phyloP scores from a whole-genome alignment of 2,113 vertebrate genomes.

The Dromaius novaehollandiae region DNA sequence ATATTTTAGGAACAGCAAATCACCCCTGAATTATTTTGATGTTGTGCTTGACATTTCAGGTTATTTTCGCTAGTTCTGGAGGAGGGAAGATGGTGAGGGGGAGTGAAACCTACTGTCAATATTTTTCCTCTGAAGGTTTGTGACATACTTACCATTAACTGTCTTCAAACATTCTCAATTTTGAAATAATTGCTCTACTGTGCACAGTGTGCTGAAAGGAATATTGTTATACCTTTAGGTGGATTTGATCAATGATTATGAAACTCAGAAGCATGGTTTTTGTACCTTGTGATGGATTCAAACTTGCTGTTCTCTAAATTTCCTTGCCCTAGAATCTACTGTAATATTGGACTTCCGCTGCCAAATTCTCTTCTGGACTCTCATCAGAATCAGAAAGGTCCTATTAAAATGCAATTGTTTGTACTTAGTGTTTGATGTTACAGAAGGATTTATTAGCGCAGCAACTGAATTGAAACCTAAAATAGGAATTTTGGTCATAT shows the following conservation, averaged over 20 bases:
- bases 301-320: not conserved
- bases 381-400: not conserved
- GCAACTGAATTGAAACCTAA: not conserved
- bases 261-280: not conserved
- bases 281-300: not conserved
- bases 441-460: not conserved
- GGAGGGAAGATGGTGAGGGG: not conserved
- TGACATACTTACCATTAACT: not conserved
- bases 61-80: conserved; percentile 48
- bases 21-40: conserved; percentile 33
- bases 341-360: not conserved
- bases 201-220: not conserved
- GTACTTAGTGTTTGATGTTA: not conserved
- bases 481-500: not conserved
- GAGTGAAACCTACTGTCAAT: conserved; percentile 52
- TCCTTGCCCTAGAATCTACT: not conserved
- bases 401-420: not conserved
- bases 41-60: not conserved
- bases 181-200: not conserved
- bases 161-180: not conserved
- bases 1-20: conserved; percentile 34
- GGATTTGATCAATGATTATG: not conserved
- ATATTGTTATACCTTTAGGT: not conserved
- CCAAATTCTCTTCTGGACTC: not conserved
- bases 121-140: not conserved